Percentiles rank a stretch among this genome's conserved stretches.
These are phyloP conservation scores for Philereme vetulata DNA, from an alignment of 2,888 invertebrate species.

Conservation along the genomic window DNA sequence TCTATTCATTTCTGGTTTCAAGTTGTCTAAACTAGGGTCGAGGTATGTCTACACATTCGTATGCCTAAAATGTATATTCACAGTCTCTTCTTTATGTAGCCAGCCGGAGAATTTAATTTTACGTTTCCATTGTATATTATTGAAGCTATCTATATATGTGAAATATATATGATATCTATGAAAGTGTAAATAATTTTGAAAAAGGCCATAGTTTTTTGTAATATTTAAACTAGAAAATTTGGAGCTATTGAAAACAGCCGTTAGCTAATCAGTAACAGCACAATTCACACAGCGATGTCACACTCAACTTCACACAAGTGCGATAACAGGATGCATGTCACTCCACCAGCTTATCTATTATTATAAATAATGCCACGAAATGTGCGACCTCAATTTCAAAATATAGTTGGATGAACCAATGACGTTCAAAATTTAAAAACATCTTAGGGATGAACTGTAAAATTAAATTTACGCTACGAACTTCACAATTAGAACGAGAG, in stretches of 20 bases:
- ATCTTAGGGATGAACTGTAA: no score
- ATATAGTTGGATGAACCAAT: conserved; percentile 35
- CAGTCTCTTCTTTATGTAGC: no score
- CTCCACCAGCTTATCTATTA: conserved; percentile 42
- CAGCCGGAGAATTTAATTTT: no score
- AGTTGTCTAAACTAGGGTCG: conserved; percentile 4
- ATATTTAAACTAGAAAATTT: conserved; percentile 7
- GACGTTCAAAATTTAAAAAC: no score
- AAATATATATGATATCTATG: no score
- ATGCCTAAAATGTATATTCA: no score
- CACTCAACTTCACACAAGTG: conserved; percentile 33
- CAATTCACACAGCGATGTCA: conserved; percentile 25
- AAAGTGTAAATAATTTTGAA: no score
- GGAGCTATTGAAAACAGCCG: conserved; percentile 19
- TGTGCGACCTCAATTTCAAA: conserved; percentile 34
- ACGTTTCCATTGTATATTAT: no score
- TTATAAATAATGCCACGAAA: conserved; percentile 35
- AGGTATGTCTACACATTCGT: no score
- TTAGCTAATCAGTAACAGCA: conserved; percentile 23
- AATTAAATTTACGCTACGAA: conserved; percentile 42
- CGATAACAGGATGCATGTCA: conserved; percentile 33
- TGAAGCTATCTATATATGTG: no score
- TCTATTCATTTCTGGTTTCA: conserved; percentile 14
- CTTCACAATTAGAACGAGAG: conserved; percentile 41
- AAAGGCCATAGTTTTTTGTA: neutral